Base-by-base conservation (phyloP, 2,113 vertebrate species). In the Aldabrachelys gigantea region DNA sequence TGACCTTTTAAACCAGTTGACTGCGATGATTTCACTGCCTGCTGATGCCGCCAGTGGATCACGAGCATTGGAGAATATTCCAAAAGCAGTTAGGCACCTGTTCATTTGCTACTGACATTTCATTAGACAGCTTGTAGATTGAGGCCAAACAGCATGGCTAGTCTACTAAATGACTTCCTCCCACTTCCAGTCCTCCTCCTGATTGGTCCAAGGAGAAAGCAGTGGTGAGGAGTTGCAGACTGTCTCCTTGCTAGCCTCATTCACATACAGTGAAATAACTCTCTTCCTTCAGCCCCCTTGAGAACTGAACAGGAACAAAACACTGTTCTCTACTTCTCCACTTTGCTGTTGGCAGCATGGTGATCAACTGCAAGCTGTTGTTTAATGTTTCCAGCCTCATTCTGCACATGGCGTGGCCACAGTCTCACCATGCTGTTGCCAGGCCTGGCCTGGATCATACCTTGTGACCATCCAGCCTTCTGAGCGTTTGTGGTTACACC, bases 1-100 rank as follows among this genome's bases (percentile, higher is more conserved):
- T 90, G 95, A 95, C 96, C 97, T 97, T 98, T 35, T 2, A 8
- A 95, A 87, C 82, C 96, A 82, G 87, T 80, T 95, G 94, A 59
- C 59, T 89, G 92, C 19, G 88, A 41, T 87, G 86, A 12, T 96
- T 91, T 96, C 88, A 79, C 92, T 94, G 96, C 94, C 94, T 80
- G 38, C 38, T 38, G 52, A 19, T 54, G 53, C 53, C 21, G 76
- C 80, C 47, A 94, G 87, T 96, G 97, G 90, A 87, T 83, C 25
- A 0, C 91, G 90, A 94, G 94, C 93, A 62, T 95, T 91, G 82
- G 89, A 92, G 91, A 88, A 87, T 89, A 4, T 94, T 96, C 92
- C 93, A 91, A 90, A 82, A 75, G 94, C 94, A 83, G 5, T 94
- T 96, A 89, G 91, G 93, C 91, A 94, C 96, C 96, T 97, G 94